These are phyloP conservation scores for Scatophagus argus DNA, from an alignment of 2,113 vertebrate genomes.

Conservation along the genomic window DNA sequence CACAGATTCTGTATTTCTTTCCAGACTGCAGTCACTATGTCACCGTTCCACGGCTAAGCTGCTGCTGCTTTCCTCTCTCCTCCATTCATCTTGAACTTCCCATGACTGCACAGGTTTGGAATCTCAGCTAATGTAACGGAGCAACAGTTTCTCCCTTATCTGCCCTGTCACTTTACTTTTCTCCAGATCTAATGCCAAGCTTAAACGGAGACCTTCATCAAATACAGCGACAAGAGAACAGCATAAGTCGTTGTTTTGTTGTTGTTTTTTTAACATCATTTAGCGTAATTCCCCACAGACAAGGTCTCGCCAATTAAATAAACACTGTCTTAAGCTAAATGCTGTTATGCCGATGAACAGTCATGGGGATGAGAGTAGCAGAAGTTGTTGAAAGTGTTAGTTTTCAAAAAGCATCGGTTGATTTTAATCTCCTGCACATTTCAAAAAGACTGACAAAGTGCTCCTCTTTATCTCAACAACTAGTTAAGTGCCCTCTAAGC, in stretches of 20 bases:
- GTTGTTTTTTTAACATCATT: too few species aligned
- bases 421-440: neutral
- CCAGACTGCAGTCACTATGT: neutral
- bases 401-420: too few species aligned
- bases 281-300: neutral
- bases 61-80: conserved; percentile 2
- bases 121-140: conserved; percentile 16
- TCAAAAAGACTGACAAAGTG: neutral
- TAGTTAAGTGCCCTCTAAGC: neutral
- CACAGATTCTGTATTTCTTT: neutral
- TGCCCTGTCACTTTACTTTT: neutral
- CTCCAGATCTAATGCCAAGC: neutral
- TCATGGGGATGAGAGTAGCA: neutral
- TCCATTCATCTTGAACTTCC: conserved; percentile 28
- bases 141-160: neutral
- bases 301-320: too few species aligned
- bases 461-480: conserved; percentile 7
- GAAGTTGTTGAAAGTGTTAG: neutral
- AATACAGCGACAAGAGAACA: too few species aligned
- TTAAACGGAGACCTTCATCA: too few species aligned
- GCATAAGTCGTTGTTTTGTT: too few species aligned
- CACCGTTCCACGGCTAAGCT: neutral
- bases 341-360: neutral
- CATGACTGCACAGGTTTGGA: conserved; percentile 29
- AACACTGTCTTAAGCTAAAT: neutral